phyloP scores from a whole-genome alignment of 1,140 invertebrate genomes.

The Plodia interpunctella region DNA sequence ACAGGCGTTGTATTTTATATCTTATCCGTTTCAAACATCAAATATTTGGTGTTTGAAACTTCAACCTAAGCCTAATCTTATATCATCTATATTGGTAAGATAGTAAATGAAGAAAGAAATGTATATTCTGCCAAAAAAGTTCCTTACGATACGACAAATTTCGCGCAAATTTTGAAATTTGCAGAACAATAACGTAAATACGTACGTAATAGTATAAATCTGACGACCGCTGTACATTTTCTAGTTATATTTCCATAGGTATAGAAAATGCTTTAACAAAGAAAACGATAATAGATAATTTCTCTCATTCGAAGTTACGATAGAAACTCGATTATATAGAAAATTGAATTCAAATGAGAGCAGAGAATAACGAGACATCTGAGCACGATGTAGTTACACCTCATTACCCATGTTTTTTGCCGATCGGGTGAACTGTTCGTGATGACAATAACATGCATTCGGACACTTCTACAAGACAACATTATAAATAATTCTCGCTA shows the following conservation, averaged over 20 bases:
- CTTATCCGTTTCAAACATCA: not conserved
- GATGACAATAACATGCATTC: constrained; percentile 1
- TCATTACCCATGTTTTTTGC: not conserved
- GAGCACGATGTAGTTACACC: not conserved
- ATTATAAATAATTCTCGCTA: not conserved
- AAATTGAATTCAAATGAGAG: constrained; percentile 1
- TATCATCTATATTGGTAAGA: no score
- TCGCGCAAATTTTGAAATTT: no score
- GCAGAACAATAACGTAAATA: no score
- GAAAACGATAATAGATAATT: no score
- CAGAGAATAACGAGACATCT: not conserved
- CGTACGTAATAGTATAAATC: no score
- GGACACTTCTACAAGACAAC: not conserved
- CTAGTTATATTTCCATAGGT: no score
- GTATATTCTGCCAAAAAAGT: no score
- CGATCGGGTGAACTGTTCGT: not conserved
- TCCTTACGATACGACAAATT: no score
- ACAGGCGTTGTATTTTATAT: not conserved
- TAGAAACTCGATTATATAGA: not conserved
- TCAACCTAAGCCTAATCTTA: not conserved
- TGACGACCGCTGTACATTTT: no score
- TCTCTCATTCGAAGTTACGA: not conserved
- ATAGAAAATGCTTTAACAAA: no score
- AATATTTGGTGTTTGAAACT: not conserved
- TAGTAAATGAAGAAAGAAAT: no score